These are phyloP conservation scores for Rhizoglyphus robini DNA, from an alignment of 1,140 invertebrate species.

Conservation along the genomic window DNA sequence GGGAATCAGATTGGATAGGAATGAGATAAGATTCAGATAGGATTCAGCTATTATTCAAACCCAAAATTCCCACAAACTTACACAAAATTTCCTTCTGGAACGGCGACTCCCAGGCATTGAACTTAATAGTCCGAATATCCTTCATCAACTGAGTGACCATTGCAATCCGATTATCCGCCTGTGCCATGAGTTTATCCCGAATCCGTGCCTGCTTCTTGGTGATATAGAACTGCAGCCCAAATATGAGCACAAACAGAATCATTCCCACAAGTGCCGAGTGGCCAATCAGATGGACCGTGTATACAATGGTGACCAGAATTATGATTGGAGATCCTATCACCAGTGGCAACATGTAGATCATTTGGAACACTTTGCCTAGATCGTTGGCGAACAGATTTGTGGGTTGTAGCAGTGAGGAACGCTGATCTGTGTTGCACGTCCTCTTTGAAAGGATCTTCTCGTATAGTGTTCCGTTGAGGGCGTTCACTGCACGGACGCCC, in stretches of 20 bases:
- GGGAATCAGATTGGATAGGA: too few relatives aligned
- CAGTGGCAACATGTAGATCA: conserved; percentile 45
- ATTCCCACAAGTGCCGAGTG: conserved; percentile 46
- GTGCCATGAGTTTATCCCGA: conserved; percentile 33
- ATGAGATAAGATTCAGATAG: background rate
- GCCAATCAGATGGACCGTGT: conserved; percentile 47
- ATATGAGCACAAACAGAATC: conserved; percentile 47
- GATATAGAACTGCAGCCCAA: conserved; percentile 43
- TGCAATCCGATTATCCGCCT: conserved; percentile 32
- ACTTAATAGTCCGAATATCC: conserved; percentile 48
- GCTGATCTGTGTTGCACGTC: background rate
- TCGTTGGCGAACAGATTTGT: conserved; percentile 51
- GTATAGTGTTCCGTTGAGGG: conserved; percentile 43
- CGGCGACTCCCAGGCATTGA: conserved; percentile 75
- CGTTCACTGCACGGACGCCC: conserved; percentile 23
- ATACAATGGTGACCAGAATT: conserved; percentile 42
- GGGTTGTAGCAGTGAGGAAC: conserved; percentile 36
- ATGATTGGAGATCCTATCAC: conserved; percentile 49
- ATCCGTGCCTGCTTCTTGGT: conserved; percentile 25
- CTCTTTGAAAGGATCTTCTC: conserved; percentile 43
- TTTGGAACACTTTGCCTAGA: conserved; percentile 49
- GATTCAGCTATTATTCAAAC: background rate
- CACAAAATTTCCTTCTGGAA: conserved; percentile 41
- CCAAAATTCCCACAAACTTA: background rate
- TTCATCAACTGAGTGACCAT: conserved; percentile 24